phyloP scores from a whole-genome alignment of 1,140 invertebrate genomes.

The Drosophila orena region DNA sequence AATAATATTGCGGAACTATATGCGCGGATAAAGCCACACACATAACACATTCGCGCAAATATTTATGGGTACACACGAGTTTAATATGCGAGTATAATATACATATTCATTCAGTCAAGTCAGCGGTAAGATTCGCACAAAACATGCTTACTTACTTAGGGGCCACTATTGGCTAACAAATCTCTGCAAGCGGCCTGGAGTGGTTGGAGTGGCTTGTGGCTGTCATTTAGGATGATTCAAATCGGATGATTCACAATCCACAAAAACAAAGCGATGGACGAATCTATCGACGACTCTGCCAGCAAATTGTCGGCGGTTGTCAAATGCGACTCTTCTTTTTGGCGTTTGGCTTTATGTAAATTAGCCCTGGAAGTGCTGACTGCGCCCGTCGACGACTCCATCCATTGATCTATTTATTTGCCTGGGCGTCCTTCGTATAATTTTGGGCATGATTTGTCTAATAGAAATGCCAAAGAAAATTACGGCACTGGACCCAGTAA shows the following conservation, averaged over 20 bases:
- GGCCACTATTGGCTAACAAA: conserved; percentile 41
- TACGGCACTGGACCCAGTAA: conserved; percentile 69
- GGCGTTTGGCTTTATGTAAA: conserved; percentile 56
- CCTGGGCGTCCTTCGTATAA: conserved; percentile 52
- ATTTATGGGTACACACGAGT: conserved; percentile 18
- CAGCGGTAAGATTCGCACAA: conserved; percentile 38
- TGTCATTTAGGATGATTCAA: conserved; percentile 73
- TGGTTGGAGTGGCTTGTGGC: conserved; percentile 47
- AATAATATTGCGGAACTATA: conserved; percentile 77
- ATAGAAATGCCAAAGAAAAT: conserved; percentile 63
- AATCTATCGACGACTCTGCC: conserved; percentile 45
- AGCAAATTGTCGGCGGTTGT: conserved; percentile 50
- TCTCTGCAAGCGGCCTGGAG: conserved; percentile 27
- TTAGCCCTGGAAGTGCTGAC: conserved; percentile 49
- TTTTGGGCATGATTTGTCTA: conserved; percentile 68
- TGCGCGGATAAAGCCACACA: conserved; percentile 31
- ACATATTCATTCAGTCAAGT: conserved; percentile 62
- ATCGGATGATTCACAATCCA: conserved; percentile 67
- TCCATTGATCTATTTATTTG: conserved; percentile 39
- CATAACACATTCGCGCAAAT: conserved; percentile 18
- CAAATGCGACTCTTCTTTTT: conserved; percentile 18
- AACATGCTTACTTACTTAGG: conserved; percentile 61
- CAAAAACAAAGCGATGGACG: conserved; percentile 26
- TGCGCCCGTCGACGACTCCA: conserved; percentile 10
- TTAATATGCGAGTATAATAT: conserved; percentile 13